A percentile compares a stretch with the other conserved stretches of the same genome.
These are phyloP conservation scores for Microcebus tavaratra DNA, from an alignment of 2,113 vertebrate species.

Conservation along the genomic window DNA sequence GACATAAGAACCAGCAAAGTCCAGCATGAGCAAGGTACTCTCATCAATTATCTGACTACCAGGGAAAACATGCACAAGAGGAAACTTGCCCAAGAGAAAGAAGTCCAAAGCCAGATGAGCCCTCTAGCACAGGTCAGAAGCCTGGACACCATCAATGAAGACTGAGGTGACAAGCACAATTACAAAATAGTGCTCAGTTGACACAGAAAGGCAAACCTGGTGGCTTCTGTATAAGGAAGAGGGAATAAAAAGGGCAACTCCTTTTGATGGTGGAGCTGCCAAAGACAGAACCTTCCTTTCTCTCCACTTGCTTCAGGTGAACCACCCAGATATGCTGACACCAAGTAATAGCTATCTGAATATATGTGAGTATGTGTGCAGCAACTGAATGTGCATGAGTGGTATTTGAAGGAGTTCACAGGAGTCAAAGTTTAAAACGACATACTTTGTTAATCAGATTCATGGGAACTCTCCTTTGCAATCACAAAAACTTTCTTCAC, in stretches of 20 bases:
- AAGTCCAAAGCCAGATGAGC: not conserved
- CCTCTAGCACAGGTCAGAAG: not conserved
- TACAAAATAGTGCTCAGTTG: not conserved
- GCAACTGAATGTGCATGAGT: not conserved
- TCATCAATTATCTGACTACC: not conserved
- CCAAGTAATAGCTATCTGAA: not conserved
- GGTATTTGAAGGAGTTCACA: not conserved
- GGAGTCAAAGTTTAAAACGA: not conserved
- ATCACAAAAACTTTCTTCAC: not conserved
- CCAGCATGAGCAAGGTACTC: not conserved
- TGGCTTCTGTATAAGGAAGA: not conserved
- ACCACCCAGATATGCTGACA: not conserved
- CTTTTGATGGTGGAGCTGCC: not conserved
- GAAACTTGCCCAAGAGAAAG: not conserved
- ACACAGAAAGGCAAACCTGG: not conserved
- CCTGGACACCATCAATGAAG: not conserved
- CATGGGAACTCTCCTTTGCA: not conserved
- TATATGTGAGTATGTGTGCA: not conserved
- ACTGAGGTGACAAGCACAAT: not conserved
- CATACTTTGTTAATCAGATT: not conserved
- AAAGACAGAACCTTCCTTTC: not conserved
- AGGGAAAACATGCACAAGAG: not conserved
- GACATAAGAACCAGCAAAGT: not conserved
- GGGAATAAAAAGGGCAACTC: not conserved
- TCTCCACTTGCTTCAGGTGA: not conserved